These are phyloP conservation scores for Bovichtus diacanthus DNA, from an alignment of 2,797 vertebrate genomes.

Conservation along the genomic window DNA sequence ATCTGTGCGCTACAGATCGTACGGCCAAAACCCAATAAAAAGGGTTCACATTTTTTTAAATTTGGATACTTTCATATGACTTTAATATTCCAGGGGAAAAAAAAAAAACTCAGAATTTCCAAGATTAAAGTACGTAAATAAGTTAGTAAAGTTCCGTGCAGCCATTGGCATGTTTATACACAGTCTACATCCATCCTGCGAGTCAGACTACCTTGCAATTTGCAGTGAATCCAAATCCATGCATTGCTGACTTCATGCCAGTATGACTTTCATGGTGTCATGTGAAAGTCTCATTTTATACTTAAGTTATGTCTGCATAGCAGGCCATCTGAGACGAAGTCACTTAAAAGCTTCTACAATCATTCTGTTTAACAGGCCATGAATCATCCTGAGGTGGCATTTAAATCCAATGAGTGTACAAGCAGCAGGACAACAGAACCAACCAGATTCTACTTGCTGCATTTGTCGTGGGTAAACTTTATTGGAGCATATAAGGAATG, in stretches of 20 bases:
- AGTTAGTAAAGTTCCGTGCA: no score
- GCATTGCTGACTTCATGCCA: background rate
- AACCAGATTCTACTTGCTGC: constrained; percentile 5
- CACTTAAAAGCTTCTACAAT: constrained; percentile 25
- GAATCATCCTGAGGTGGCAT: constrained; percentile 48
- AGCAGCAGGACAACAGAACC: constrained; percentile 23
- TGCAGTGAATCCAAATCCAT: background rate
- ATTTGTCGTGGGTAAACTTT: constrained; percentile 5
- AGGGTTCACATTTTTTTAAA: no score
- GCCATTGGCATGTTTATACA: no score
- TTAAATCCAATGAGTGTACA: constrained; percentile 14
- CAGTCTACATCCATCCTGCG: no score
- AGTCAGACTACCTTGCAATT: no score
- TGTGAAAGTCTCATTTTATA: constrained; percentile 17
- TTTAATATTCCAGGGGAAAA: no score
- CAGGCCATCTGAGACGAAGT: background rate
- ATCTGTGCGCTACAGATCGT: background rate
- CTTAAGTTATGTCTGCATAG: constrained; percentile 12
- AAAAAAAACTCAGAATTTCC: no score
- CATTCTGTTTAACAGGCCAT: constrained; percentile 25
- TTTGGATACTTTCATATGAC: no score
- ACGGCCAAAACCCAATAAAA: background rate
- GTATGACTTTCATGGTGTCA: background rate
- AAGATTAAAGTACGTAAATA: no score
- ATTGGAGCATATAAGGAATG: constrained; percentile 31